Evolutionary conservation across 2,888 invertebrate genomes (phyloP).

Genomic region (Lithophane socia): DNA sequence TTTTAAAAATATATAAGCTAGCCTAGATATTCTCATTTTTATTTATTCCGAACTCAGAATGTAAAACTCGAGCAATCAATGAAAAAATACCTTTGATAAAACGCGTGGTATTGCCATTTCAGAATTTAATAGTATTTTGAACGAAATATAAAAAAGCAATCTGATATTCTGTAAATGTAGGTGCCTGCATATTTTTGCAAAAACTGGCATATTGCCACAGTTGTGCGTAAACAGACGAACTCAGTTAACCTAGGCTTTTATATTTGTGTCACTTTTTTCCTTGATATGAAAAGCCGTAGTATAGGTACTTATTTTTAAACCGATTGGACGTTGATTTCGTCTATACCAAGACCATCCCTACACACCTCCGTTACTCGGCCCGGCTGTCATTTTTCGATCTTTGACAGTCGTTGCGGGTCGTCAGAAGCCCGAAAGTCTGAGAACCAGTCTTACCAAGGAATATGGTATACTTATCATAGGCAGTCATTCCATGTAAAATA

Average conservation of each 20-base stretch:
- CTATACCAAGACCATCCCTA: too few relatives aligned
- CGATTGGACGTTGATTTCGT: too few relatives aligned
- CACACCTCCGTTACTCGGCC: too few relatives aligned
- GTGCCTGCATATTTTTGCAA: not conserved
- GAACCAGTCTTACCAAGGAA: too few relatives aligned
- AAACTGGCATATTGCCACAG: constrained; percentile 43
- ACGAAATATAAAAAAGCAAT: constrained; percentile 27
- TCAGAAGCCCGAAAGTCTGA: too few relatives aligned
- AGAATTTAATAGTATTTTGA: constrained; percentile 37
- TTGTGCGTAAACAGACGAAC: not conserved
- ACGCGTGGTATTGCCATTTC: constrained; percentile 16
- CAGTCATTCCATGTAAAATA: too few relatives aligned
- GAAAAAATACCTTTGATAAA: constrained; percentile 19
- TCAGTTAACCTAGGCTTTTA: not conserved
- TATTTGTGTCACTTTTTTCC: too few relatives aligned
- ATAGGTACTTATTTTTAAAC: too few relatives aligned
- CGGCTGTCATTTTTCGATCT: too few relatives aligned
- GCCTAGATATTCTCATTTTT: constrained; percentile 2
- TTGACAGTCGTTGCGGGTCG: too few relatives aligned
- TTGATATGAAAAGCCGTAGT: too few relatives aligned
- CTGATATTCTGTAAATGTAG: not conserved
- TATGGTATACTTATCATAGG: too few relatives aligned
- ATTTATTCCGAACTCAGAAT: constrained; percentile 7
- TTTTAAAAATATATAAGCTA: not conserved
- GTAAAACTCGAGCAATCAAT: not conserved